Base-by-base conservation (phyloP, 2,888 invertebrate species). In the Tetragonula carbonaria region DNA sequence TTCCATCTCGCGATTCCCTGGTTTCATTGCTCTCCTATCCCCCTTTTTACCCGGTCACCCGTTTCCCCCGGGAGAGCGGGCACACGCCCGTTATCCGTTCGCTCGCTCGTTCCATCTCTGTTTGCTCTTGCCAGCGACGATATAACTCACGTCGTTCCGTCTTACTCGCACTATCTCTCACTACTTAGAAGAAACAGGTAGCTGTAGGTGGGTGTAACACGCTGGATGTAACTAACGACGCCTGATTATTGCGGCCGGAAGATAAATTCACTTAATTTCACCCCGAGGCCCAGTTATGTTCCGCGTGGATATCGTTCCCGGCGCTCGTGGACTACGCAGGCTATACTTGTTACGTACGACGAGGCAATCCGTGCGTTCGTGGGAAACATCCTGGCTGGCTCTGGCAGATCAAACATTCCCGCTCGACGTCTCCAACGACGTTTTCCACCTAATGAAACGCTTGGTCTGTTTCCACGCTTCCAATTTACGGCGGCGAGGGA, bases 211-310 rank as follows among this genome's bases (percentile, higher is more conserved):
- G 65, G 33, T 45, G 45, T 65, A 63, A 50, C 28, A 28, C 65
- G 74, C 74, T 78, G 51, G 59, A 57, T 81, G 80, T 86, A 86
- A 91, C 88, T 91, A 90, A 92, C 92, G 86, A 88, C 77, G 87
- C 79, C 90, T 90, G 91, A 93, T 93, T 92, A 92, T 91, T 91
- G 91, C 91, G 90, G 86, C 80, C 75, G 62, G 82, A 79, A 84
- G 91, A 92, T 92, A 90, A 91, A 92, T 92, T 92, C 87, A 85
- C 87, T 91, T 90, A 90, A 91, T 90, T 90, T 87, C 87, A 87
- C 81, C 84, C 76, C 28, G 75, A 82, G 85, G 88, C 84, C 82
- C 86, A 84, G 77, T 77, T 67, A 66, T 62, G 80, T 82, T 75
- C 67, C 79, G 75, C 55, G 67, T 59, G 74, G 80, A 45, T 67